Evolutionary conservation across 2,888 invertebrate genomes (phyloP).

Genomic region (Tetranychus truncatus): DNA sequence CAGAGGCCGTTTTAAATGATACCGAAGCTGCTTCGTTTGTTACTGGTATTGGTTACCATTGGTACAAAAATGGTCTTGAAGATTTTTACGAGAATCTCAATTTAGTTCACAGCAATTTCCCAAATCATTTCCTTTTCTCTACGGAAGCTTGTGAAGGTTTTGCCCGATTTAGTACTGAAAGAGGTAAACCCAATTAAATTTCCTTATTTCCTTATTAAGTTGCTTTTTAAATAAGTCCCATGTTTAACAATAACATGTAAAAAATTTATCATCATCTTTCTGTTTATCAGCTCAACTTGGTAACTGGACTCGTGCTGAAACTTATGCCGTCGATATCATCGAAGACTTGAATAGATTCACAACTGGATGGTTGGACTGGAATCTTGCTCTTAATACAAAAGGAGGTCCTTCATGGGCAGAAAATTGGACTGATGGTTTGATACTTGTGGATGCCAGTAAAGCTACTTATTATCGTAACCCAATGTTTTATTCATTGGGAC

Average conservation of each 20-base stretch:
- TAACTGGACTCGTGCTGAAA: constrained; percentile 52
- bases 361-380: constrained; percentile 42
- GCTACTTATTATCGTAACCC: constrained; percentile 41
- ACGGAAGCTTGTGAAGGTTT: constrained; percentile 59
- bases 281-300: constrained; percentile 32
- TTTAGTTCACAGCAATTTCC: constrained; percentile 40
- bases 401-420: constrained; percentile 41
- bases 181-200: constrained; percentile 13
- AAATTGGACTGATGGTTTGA: constrained; percentile 39
- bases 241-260: neutral
- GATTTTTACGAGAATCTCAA: neutral
- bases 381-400: constrained; percentile 35
- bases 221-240: neutral
- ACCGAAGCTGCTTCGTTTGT: constrained; percentile 34
- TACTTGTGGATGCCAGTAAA: constrained; percentile 35
- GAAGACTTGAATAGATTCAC: constrained; percentile 38
- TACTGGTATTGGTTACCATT: constrained; percentile 61
- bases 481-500: constrained; percentile 40
- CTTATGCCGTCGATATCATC: constrained; percentile 37
- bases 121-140: constrained; percentile 50
- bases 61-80: constrained; percentile 48
- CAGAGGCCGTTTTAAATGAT: constrained; percentile 26
- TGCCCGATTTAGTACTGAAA: neutral
- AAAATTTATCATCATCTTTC: neutral
- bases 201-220: neutral